These are phyloP conservation scores for Lynx canadensis DNA, from an alignment of 2,113 vertebrate genomes.

Conservation along the genomic window DNA sequence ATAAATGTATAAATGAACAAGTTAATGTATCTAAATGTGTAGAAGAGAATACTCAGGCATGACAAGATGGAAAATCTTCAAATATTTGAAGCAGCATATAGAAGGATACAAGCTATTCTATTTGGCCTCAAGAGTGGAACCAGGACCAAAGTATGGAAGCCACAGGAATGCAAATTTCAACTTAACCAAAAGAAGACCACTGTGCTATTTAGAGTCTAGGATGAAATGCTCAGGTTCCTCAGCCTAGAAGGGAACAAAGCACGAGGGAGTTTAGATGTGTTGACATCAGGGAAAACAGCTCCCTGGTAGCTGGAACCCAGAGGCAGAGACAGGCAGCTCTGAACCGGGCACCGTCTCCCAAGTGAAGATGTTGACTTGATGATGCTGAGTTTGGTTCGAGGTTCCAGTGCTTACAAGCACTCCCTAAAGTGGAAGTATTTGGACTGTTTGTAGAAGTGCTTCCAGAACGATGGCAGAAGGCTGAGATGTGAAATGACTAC, in stretches of 20 bases:
- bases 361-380: not conserved
- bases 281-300: not conserved
- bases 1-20: not conserved
- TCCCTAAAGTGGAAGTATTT: not conserved
- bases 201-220: not conserved
- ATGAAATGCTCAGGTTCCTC: not conserved
- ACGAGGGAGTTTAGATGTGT: no score
- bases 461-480: no score
- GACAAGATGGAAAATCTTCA: not conserved
- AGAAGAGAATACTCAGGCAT: not conserved
- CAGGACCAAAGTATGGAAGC: not conserved
- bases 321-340: rapidly evolving
- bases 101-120: not conserved
- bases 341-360: not conserved
- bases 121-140: not conserved
- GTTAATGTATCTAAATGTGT: not conserved
- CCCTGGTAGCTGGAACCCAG: not conserved
- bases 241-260: not conserved
- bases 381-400: not conserved
- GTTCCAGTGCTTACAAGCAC: not conserved
- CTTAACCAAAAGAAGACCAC: no score
- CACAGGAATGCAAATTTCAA: not conserved
- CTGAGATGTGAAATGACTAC: not conserved
- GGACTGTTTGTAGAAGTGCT: rapidly evolving
- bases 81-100: not conserved